phyloP scores from a whole-genome alignment of 2,113 vertebrate genomes.

The Pipra filicauda region DNA sequence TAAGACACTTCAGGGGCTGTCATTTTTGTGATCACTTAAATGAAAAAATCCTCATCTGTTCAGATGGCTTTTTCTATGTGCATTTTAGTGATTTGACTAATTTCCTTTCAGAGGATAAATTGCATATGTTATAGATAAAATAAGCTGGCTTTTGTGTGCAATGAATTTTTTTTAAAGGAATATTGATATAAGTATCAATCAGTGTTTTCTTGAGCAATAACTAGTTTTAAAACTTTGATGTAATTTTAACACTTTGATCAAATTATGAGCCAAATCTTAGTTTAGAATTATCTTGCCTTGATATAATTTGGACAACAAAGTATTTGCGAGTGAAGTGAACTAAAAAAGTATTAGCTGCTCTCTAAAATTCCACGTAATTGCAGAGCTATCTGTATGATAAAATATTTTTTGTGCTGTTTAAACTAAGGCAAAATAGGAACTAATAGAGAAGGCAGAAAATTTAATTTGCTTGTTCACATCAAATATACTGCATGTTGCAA shows the following conservation, averaged over 20 bases:
- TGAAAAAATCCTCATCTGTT: slow-evolving; percentile 36
- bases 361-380: background rate
- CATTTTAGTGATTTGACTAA: slow-evolving; percentile 59
- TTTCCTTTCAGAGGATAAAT: slow-evolving; percentile 50
- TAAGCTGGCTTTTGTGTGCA: slow-evolving; percentile 1
- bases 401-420: background rate
- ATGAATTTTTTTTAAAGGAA: background rate
- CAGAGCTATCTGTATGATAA: background rate
- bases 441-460: background rate
- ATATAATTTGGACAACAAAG: background rate
- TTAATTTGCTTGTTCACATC: background rate
- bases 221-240: background rate
- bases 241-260: background rate
- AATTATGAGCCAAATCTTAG: background rate
- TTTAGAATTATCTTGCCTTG: background rate
- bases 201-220: background rate
- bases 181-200: background rate
- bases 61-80: slow-evolving; percentile 45
- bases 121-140: slow-evolving; percentile 42
- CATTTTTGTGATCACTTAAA: slow-evolving; percentile 54
- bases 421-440: background rate
- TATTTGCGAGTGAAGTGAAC: background rate
- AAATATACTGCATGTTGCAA: background rate
- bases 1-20: slow-evolving; percentile 43
- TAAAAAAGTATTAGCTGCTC: background rate